Evolutionary conservation across 2,888 invertebrate species (phyloP).

Genomic region (Torymus aiolomorphi): DNA sequence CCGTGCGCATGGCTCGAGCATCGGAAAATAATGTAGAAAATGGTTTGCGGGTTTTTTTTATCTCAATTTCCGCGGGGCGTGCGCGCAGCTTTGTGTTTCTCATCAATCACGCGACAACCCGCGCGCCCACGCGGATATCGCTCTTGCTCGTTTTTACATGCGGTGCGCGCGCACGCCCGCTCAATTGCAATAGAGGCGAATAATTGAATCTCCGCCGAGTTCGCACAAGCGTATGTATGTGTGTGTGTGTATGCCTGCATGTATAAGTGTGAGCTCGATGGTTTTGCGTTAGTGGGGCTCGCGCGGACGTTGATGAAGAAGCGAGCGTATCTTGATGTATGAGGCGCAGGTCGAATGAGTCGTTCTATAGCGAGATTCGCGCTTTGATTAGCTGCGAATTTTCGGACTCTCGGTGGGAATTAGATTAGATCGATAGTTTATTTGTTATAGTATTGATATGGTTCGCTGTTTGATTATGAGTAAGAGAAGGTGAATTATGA

Average conservation of each 20-base stretch:
- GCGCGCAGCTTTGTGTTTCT: constrained; percentile 69
- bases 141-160: constrained; percentile 70
- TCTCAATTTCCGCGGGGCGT: constrained; percentile 65
- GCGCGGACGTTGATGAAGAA: constrained; percentile 16
- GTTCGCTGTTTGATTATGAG: too few species aligned
- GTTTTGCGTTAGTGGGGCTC: constrained; percentile 4
- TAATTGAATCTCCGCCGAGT: constrained; percentile 70
- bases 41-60: constrained; percentile 70
- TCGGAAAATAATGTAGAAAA: constrained; percentile 67
- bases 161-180: constrained; percentile 57
- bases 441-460: too few species aligned
- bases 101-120: constrained; percentile 73
- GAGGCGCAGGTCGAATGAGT: not conserved
- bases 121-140: constrained; percentile 67
- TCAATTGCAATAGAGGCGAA: constrained; percentile 72
- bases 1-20: not conserved
- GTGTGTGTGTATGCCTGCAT: not conserved
- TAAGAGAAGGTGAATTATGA: too few species aligned
- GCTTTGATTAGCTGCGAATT: too few species aligned
- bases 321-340: constrained; percentile 4
- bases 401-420: too few species aligned
- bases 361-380: too few species aligned
- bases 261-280: not conserved
- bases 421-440: too few species aligned
- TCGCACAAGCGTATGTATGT: not conserved